Evolutionary conservation across 2,797 vertebrate genomes (phyloP).

Genomic region (Galago senegalensis): DNA sequence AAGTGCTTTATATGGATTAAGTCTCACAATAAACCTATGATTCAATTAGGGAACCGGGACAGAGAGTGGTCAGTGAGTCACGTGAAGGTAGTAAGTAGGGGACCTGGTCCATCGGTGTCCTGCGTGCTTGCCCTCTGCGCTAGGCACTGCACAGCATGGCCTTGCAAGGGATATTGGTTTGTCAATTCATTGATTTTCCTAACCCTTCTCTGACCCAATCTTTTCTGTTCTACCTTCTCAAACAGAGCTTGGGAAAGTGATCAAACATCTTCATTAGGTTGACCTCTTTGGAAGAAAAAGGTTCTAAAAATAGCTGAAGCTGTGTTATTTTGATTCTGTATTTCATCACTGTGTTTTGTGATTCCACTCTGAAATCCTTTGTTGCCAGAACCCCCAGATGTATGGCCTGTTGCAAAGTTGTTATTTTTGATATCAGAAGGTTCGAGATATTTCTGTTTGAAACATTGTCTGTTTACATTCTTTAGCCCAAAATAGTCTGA

Average conservation of each 20-base stretch:
- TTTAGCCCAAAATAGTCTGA: conserved; percentile 78
- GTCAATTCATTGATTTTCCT: neutral
- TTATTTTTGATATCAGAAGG: conserved; percentile 80
- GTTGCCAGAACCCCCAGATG: conserved; percentile 71
- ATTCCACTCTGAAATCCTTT: conserved; percentile 68
- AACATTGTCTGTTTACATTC: conserved; percentile 84
- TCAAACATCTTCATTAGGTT: conserved; percentile 7
- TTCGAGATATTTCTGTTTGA: conserved; percentile 80
- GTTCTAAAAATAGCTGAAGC: conserved; percentile 74
- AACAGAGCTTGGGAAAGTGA: conserved; percentile 47
- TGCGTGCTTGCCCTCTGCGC: neutral
- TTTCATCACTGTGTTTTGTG: conserved; percentile 64
- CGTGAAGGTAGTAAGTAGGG: neutral
- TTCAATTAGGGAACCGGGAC: neutral
- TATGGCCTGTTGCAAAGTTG: conserved; percentile 67
- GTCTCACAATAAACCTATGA: neutral
- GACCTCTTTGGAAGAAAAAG: conserved; percentile 66
- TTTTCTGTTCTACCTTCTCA: neutral
- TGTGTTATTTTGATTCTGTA: conserved; percentile 74
- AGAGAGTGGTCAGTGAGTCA: neutral
- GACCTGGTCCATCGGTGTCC: neutral
- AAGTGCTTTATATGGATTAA: conserved; percentile 12
- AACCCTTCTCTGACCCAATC: neutral
- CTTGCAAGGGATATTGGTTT: conserved; percentile 17
- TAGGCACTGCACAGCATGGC: neutral